Conservation (phyloP, 1,140 invertebrate genomes). For the Brevipalpus yothersi region DNA sequence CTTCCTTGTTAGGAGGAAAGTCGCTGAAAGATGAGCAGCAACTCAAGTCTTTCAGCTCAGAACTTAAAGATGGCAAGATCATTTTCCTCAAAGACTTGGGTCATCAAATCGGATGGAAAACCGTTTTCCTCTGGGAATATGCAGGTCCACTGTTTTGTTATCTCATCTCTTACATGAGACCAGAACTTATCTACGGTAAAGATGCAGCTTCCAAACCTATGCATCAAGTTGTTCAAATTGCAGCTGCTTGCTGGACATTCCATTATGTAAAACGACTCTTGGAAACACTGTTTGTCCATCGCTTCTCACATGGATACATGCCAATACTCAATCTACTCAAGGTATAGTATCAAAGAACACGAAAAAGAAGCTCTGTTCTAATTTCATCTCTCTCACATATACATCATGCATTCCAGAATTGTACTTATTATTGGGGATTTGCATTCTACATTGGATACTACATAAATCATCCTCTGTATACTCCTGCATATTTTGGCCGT, state of each 20-base stretch:
- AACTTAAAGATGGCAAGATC: constrained; percentile 14
- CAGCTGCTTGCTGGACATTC: constrained; percentile 55
- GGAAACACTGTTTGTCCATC: constrained; percentile 89
- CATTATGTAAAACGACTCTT: constrained; percentile 83
- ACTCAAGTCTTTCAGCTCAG: constrained; percentile 15
- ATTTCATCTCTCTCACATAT: not conserved
- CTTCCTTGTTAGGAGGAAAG: constrained; percentile 34
- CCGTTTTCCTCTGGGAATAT: constrained; percentile 88
- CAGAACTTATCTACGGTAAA: constrained; percentile 66
- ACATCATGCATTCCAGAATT: constrained; percentile 35
- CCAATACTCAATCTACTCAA: constrained; percentile 85
- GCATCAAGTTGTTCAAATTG: constrained; percentile 34
- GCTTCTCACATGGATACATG: constrained; percentile 97
- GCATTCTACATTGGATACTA: constrained; percentile 87
- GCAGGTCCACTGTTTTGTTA: constrained; percentile 83
- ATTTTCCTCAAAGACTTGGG: constrained; percentile 52
- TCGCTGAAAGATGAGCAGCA: constrained; percentile 32
- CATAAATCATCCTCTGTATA: constrained; percentile 85
- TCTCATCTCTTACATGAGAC: constrained; percentile 61
- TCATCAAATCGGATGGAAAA: constrained; percentile 93
- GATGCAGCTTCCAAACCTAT: constrained; percentile 18
- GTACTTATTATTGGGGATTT: constrained; percentile 93
- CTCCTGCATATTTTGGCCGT: constrained; percentile 33
- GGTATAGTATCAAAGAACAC: constrained; percentile 15
- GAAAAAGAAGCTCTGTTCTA: not conserved